Base-by-base conservation (phyloP, 1,140 invertebrate genomes). In the Anoplolepis gracilipes region DNA sequence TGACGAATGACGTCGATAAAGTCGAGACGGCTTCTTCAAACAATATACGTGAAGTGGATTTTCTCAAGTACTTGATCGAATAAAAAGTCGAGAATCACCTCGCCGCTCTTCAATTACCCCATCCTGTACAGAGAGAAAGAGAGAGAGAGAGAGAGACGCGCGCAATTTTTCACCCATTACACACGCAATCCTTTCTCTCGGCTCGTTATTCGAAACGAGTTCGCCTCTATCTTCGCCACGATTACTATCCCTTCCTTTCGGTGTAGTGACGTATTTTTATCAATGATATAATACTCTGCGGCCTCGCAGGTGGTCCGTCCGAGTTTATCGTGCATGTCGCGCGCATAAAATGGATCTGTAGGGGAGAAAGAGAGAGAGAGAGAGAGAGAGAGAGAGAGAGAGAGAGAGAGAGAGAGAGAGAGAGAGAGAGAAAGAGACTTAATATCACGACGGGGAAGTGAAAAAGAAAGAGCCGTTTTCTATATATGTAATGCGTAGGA, bases 271-370 rank as follows among this genome's bases (percentile, higher is more conserved):
- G 78, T 57, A 82, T 59, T 82, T 82, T 82, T 82, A 82, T 13
- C 10, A 39, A 55, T 36, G 78, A 82, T 72, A 59, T 25, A n/a
- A 53, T 57, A 57, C 53, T 79, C 81, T 62, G 84, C 85, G 22
- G 84, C 86, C 62, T 79, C 79, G 62, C 70, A 86, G 89, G 86
- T 88, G 89, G 86, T 67, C 77, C 59, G 39, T 62, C n/a, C 46
- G 7, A 33, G 67, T 62, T 85, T 85, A 81, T 79, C 67, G 73
- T 55, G 65, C 87, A 30, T 49, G 72, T 86, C 62, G 70, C 61
- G 53, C 19, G 42, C 49, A 28, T 67, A 55, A n/a, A 77, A 73
- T 69, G 49, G 36, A 64, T 42, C 49, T 49, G n/a, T 1, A 11
- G 13, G 36, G 25, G 16, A 46, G 72, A 55, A 62, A 61, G 1